Conservation (phyloP, 2,888 invertebrate species). For the Drosophila rubida region DNA sequence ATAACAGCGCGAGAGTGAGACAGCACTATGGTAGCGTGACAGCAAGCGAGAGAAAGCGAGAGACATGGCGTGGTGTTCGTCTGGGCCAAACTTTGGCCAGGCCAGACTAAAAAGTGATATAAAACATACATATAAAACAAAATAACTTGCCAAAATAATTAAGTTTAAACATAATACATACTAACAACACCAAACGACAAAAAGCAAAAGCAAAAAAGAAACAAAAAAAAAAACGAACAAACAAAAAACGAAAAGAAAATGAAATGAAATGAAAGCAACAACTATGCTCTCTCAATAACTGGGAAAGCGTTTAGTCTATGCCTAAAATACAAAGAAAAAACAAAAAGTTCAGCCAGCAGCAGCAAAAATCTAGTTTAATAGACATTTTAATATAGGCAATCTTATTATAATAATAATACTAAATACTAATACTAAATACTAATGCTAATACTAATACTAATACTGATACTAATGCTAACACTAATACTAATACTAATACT, state of each 20-base stretch:
- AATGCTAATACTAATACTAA: slow-evolving; percentile 17
- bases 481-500: slow-evolving; percentile 23
- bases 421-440: slow-evolving; percentile 26
- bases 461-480: slow-evolving; percentile 21
- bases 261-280: slow-evolving; percentile 1
- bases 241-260: too few species aligned
- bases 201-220: slow-evolving; percentile 3
- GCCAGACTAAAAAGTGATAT: slow-evolving; percentile 66
- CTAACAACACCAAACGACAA: slow-evolving; percentile 23
- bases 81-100: slow-evolving; percentile 52
- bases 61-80: slow-evolving; percentile 26
- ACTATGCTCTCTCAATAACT: slow-evolving; percentile 31
- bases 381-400: slow-evolving; percentile 52
- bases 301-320: slow-evolving; percentile 47
- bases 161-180: slow-evolving; percentile 61
- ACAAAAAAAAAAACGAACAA: slow-evolving; percentile 3
- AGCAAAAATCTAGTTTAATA: slow-evolving; percentile 53
- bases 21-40: slow-evolving; percentile 7
- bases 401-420: slow-evolving; percentile 51
- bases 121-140: slow-evolving; percentile 64
- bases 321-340: slow-evolving; percentile 43
- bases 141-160: slow-evolving; percentile 76
- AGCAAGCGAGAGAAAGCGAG: slow-evolving; percentile 11
- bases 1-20: slow-evolving; percentile 3
- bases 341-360: slow-evolving; percentile 53